Conservation (phyloP, 2,797 vertebrate species). For the Rhincodon typus region DNA sequence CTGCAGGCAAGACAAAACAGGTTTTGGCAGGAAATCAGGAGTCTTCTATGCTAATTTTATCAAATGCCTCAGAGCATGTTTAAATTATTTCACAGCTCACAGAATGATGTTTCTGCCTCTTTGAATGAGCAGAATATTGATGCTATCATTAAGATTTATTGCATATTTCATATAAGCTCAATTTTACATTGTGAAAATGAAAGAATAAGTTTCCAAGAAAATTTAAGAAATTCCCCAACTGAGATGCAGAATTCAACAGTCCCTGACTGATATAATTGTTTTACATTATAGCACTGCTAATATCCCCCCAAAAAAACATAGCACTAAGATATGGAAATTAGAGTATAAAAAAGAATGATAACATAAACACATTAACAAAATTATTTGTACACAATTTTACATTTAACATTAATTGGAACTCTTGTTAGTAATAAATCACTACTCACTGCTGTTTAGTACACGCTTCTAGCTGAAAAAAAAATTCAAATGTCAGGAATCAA, state of each 20-base stretch:
- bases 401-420: background rate
- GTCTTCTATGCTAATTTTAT: conserved; percentile 29
- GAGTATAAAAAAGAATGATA: background rate
- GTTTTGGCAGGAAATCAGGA: conserved; percentile 13
- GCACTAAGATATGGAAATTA: background rate
- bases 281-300: background rate
- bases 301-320: background rate
- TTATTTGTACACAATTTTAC: background rate
- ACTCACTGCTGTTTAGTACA: background rate
- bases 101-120: background rate
- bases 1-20: background rate
- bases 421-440: background rate
- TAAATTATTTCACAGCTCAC: conserved; percentile 26
- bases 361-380: background rate
- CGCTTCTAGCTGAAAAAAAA: background rate
- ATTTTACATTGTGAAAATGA: background rate
- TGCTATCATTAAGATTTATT: background rate
- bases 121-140: conserved; percentile 13
- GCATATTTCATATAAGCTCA: background rate
- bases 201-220: background rate
- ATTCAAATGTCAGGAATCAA: conserved; percentile 16
- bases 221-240: background rate
- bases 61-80: conserved; percentile 25
- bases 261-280: background rate
- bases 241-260: background rate